These are phyloP conservation scores for Corydoras sp. DNA, from an alignment of 2,113 vertebrate genomes.

Conservation along the genomic window DNA sequence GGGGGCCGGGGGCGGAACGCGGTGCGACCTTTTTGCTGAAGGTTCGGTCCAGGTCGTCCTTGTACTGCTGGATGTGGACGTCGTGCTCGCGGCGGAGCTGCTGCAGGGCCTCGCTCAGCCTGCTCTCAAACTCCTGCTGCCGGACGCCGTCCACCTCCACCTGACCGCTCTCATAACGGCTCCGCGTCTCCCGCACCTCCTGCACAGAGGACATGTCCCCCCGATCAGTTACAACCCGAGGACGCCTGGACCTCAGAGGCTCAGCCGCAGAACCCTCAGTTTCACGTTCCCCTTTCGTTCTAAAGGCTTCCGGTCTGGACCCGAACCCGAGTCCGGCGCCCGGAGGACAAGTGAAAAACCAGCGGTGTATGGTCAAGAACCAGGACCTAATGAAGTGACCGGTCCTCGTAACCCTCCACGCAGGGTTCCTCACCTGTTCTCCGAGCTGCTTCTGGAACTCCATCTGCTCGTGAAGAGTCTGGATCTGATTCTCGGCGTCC, in stretches of 20 bases:
- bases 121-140: constrained; percentile 67
- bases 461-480: constrained; percentile 72
- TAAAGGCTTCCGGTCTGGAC: no score
- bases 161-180: constrained; percentile 63
- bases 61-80: constrained; percentile 72
- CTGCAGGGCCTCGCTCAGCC: constrained; percentile 64
- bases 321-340: no score
- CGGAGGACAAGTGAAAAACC: no score
- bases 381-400: no score
- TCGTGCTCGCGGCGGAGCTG: constrained; percentile 69
- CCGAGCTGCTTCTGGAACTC: constrained; percentile 68
- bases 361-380: no score
- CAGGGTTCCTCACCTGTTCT: constrained; percentile 60
- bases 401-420: no score
- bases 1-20: background rate
- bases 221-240: background rate
- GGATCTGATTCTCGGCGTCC: constrained; percentile 72
- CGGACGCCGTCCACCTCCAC: constrained; percentile 65
- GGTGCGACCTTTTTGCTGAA: constrained; percentile 66
- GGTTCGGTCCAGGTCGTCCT: constrained; percentile 68
- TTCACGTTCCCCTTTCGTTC: no score
- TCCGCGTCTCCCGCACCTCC: constrained; percentile 67
- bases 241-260: no score
- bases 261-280: no score
- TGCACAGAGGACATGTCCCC: constrained; percentile 33